phyloP scores from a whole-genome alignment of 2,113 vertebrate species.

The Ancistrus triradiatus region DNA sequence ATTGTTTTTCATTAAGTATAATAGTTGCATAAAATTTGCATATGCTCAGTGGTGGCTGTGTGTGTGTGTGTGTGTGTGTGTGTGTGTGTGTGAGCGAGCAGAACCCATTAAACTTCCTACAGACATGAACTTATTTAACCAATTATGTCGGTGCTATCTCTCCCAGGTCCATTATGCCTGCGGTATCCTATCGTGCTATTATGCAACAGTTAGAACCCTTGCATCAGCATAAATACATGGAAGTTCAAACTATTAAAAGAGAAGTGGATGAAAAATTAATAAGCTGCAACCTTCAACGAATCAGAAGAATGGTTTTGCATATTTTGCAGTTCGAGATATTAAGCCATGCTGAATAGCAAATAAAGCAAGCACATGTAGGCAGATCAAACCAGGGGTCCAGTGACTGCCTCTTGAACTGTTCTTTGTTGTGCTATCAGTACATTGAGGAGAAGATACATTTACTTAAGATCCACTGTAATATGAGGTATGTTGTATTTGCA shows the following conservation, averaged over 20 bases:
- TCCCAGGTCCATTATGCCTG: neutral
- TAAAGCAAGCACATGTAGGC: slow-evolving; percentile 48
- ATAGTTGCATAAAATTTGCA: no score
- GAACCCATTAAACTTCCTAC: slow-evolving; percentile 24
- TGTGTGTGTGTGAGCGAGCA: slow-evolving; percentile 23
- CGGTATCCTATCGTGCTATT: neutral
- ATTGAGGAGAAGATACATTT: neutral
- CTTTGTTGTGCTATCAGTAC: no score
- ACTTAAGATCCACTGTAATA: no score
- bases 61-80: no score
- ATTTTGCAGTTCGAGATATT: slow-evolving; percentile 54
- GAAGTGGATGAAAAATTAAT: slow-evolving; percentile 60
- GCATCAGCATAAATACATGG: slow-evolving; percentile 60
- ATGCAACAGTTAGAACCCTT: slow-evolving; percentile 29
- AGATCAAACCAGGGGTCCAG: neutral
- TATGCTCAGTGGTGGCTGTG: neutral
- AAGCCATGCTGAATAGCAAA: slow-evolving; percentile 52
- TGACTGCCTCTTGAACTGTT: neutral
- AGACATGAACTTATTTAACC: slow-evolving; percentile 26
- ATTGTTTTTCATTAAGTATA: no score
- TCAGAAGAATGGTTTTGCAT: slow-evolving; percentile 51
- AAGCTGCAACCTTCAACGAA: slow-evolving; percentile 40
- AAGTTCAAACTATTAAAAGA: slow-evolving; percentile 57
- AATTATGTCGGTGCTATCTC: slow-evolving; percentile 15
- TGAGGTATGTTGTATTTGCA: no score